phyloP scores from a whole-genome alignment of 2,888 invertebrate species.

The Apamea epomidion region DNA sequence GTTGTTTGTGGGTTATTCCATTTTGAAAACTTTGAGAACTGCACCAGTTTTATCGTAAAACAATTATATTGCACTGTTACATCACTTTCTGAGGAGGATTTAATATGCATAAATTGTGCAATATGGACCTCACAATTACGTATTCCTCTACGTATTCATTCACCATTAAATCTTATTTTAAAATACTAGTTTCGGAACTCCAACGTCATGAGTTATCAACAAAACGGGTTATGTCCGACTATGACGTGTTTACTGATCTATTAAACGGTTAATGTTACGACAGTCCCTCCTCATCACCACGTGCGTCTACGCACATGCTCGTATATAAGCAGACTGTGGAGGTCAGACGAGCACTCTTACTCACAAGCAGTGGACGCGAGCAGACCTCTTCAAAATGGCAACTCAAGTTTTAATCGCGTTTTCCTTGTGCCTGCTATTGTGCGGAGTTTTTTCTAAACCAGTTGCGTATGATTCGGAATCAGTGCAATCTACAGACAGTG shows the following conservation, averaged over 20 bases:
- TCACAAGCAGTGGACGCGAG: background rate
- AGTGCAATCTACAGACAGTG: background rate
- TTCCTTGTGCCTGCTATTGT: conserved; percentile 6
- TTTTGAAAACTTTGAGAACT: background rate
- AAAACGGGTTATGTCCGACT: background rate
- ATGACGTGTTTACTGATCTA: conserved; percentile 13
- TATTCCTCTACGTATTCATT: too few relatives aligned
- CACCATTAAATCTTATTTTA: background rate
- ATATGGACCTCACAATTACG: background rate
- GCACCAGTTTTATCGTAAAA: background rate
- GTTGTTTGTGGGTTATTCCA: conserved; percentile 17
- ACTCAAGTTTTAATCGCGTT: conserved; percentile 7
- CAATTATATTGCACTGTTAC: background rate
- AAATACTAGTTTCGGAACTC: conserved; percentile 1
- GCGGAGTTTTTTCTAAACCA: conserved; percentile 10
- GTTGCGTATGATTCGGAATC: background rate
- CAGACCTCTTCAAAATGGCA: conserved; percentile 26
- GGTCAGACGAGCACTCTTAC: background rate
- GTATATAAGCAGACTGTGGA: conserved; percentile 11
- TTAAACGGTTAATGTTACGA: conserved; percentile 4
- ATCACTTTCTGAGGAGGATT: background rate
- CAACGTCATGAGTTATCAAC: conserved; percentile 11
- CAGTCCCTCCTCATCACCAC: background rate
- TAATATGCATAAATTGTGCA: background rate
- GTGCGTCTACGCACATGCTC: conserved; percentile 11